phyloP scores from a whole-genome alignment of 2,113 vertebrate genomes.

The Hippocampus guttulatus region DNA sequence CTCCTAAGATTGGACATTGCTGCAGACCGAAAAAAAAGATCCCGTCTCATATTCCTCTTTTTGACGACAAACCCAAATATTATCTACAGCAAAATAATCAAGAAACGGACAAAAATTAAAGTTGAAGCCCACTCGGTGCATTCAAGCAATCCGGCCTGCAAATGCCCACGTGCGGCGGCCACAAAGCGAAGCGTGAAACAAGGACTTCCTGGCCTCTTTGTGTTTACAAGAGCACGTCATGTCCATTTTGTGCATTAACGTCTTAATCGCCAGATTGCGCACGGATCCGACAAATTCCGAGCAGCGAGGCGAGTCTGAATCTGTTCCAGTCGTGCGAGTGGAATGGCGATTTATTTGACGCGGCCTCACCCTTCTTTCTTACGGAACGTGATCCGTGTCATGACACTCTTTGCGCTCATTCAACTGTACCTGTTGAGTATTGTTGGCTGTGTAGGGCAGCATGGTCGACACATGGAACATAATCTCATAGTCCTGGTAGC shows the following conservation, averaged over 20 bases:
- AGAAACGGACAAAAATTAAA: neutral
- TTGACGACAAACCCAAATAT: neutral
- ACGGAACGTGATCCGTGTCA: neutral
- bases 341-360: constrained; percentile 6
- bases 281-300: neutral
- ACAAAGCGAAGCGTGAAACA: neutral
- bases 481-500: constrained; percentile 90
- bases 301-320: constrained; percentile 12
- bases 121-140: neutral
- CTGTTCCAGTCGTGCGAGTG: constrained; percentile 31
- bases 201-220: neutral
- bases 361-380: constrained; percentile 14
- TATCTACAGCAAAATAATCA: neutral
- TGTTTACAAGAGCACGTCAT: constrained; percentile 7
- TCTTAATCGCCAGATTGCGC: constrained; percentile 17
- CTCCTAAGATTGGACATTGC: neutral
- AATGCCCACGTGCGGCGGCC: neutral
- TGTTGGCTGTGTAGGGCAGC: constrained; percentile 83
- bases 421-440: constrained; percentile 75
- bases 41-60: no score
- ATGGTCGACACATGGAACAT: constrained; percentile 94
- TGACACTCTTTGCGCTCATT: neutral
- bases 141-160: neutral
- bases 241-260: constrained; percentile 9
- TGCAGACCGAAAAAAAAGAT: neutral